Evolutionary conservation across 2,797 vertebrate genomes (phyloP).

Genomic region (Eupleurogrammus muticus): DNA sequence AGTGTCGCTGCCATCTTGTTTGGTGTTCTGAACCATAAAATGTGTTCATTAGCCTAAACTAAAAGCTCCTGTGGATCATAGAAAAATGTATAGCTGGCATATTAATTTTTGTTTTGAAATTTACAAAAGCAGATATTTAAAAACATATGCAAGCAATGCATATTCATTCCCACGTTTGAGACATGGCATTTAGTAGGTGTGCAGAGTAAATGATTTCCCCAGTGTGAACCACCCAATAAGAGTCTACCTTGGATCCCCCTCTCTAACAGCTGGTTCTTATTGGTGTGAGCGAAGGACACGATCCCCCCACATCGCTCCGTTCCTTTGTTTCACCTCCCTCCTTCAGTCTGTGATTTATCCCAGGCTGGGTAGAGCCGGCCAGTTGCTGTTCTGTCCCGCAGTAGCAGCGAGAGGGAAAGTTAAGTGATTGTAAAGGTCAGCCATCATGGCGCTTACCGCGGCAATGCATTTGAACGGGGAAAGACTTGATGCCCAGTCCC

Average conservation of each 20-base stretch:
- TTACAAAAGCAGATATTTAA: conserved; percentile 19
- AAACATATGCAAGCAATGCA: neutral
- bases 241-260: conserved; percentile 12
- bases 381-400: conserved; percentile 37
- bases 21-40: neutral
- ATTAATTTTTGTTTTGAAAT: conserved; percentile 14
- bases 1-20: neutral
- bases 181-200: conserved; percentile 28
- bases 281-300: conserved; percentile 23
- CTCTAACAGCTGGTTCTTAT: conserved; percentile 45
- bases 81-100: neutral
- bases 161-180: conserved; percentile 1
- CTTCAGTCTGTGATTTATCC: conserved; percentile 26
- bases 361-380: conserved; percentile 11
- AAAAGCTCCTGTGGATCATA: conserved; percentile 1
- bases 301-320: neutral
- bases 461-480: conserved; percentile 22
- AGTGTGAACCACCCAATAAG: conserved; percentile 43
- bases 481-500: conserved; percentile 12
- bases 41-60: neutral
- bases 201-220: conserved; percentile 37
- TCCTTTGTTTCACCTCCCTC: conserved; percentile 41
- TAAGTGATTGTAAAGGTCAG: conserved; percentile 32
- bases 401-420: conserved; percentile 38
- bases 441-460: conserved; percentile 14